A percentile compares a stretch with the other conserved stretches of the same genome.
Evolutionary conservation across 1,140 invertebrate genomes (phyloP).

Genomic region (Dermatophagoides farinae): DNA sequence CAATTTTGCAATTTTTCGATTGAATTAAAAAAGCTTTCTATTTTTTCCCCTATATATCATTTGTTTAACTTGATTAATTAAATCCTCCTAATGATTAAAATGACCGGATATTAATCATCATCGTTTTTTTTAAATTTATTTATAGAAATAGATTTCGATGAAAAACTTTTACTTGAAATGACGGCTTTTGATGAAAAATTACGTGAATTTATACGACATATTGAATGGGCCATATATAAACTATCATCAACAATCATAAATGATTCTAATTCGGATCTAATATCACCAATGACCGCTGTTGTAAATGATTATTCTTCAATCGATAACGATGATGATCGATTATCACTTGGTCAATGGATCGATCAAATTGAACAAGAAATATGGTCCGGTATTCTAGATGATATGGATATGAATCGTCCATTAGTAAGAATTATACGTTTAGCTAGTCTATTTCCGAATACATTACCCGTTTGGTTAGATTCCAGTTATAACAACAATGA

Average conservation of each 20-base stretch:
- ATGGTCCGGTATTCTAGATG: constrained; percentile 4
- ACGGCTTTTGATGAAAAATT: constrained; percentile 5
- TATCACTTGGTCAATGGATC: background rate
- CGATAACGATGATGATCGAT: background rate
- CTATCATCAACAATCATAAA: background rate
- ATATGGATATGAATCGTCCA: constrained; percentile 12
- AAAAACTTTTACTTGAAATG: background rate
- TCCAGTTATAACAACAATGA: background rate
- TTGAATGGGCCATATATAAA: constrained; percentile 1
- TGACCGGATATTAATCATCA: too few species aligned
- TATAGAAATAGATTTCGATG: constrained; percentile 9
- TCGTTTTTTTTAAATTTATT: background rate
- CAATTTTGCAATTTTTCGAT: too few species aligned
- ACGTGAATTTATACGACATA: background rate
- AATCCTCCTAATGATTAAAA: too few species aligned
- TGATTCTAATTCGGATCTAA: too few species aligned
- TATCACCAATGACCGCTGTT: too few species aligned
- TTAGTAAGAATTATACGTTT: constrained; percentile 6
- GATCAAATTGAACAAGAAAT: constrained; percentile 6
- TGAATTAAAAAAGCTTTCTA: too few species aligned
- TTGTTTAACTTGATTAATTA: too few species aligned
- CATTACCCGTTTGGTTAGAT: background rate
- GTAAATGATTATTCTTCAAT: background rate
- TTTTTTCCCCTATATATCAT: too few species aligned
- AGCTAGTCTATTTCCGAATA: background rate